Percentiles rank a stretch among this genome's conserved stretches.
These are phyloP conservation scores for Caerostris darwini DNA, from an alignment of 1,140 invertebrate genomes.

Conservation along the genomic window DNA sequence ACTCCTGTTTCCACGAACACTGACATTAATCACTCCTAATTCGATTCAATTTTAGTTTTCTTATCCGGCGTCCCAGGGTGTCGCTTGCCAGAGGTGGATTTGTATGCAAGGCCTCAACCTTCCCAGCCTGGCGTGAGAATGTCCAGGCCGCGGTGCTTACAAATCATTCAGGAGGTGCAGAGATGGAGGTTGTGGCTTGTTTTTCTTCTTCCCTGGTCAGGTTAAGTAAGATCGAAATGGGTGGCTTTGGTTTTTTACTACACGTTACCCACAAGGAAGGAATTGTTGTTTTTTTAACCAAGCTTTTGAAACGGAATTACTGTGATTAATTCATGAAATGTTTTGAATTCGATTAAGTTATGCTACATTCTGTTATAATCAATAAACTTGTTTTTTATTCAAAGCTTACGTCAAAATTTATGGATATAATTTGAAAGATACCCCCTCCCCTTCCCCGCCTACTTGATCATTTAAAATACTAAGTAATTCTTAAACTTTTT, in stretches of 20 bases:
- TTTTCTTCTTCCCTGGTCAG: neutral
- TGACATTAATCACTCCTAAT: conserved; percentile 77
- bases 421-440: too few species aligned
- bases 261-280: neutral
- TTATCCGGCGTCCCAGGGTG: neutral
- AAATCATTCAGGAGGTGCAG: neutral
- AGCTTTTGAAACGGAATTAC: too few species aligned
- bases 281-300: too few species aligned
- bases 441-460: too few species aligned
- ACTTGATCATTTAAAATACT: too few species aligned
- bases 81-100: neutral
- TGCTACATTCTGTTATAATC: too few species aligned
- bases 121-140: conserved; percentile 26
- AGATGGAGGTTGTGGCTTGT: neutral
- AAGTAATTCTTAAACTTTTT: too few species aligned
- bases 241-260: neutral
- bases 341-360: too few species aligned
- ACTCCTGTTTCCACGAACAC: conserved; percentile 76
- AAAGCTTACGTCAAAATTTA: too few species aligned
- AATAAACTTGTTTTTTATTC: too few species aligned
- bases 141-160: neutral
- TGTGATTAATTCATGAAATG: too few species aligned
- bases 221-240: neutral
- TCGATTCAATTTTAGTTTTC: conserved; percentile 77
- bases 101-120: conserved; percentile 15